These are phyloP conservation scores for Oxyteleia sp. DNA, from an alignment of 2,888 invertebrate genomes.

Conservation along the genomic window DNA sequence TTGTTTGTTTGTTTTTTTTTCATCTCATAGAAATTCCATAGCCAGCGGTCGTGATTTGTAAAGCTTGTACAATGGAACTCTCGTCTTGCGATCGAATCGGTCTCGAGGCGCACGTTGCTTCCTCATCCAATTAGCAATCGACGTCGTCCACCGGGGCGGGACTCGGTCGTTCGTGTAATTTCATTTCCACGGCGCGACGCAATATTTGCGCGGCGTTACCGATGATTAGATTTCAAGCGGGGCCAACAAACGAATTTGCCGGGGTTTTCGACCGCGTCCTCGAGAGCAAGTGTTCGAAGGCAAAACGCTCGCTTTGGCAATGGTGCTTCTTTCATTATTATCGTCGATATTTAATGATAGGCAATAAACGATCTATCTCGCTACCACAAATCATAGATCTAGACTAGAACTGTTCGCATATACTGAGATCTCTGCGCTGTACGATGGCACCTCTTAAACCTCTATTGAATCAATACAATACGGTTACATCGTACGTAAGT, in stretches of 20 bases:
- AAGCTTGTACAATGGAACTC: too few species aligned
- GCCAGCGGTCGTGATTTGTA: too few species aligned
- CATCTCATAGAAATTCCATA: slow-evolving; percentile 56
- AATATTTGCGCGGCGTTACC: too few species aligned
- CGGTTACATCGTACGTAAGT: slow-evolving; percentile 79
- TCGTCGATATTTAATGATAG: slow-evolving; percentile 62
- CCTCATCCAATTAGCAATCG: too few species aligned
- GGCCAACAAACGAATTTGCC: too few species aligned
- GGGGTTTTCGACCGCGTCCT: too few species aligned
- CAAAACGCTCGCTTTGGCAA: slow-evolving; percentile 67
- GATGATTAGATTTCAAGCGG: too few species aligned
- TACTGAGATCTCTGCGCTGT: slow-evolving; percentile 81
- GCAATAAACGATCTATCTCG: slow-evolving; percentile 67
- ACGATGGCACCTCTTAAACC: slow-evolving; percentile 79
- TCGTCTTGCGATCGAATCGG: too few species aligned
- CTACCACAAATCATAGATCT: slow-evolving; percentile 77
- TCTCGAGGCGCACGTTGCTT: too few species aligned
- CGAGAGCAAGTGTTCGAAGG: slow-evolving; percentile 14
- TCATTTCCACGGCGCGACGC: too few species aligned
- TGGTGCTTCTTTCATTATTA: slow-evolving; percentile 69
- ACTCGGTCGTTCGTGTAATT: too few species aligned
- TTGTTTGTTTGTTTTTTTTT: slow-evolving; percentile 7
- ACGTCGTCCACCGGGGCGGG: too few species aligned
- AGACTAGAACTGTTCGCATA: slow-evolving; percentile 81
- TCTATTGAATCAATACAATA: slow-evolving; percentile 80